These are phyloP conservation scores for Scaptomyza hsui DNA, from an alignment of 1,140 invertebrate species.

Conservation along the genomic window DNA sequence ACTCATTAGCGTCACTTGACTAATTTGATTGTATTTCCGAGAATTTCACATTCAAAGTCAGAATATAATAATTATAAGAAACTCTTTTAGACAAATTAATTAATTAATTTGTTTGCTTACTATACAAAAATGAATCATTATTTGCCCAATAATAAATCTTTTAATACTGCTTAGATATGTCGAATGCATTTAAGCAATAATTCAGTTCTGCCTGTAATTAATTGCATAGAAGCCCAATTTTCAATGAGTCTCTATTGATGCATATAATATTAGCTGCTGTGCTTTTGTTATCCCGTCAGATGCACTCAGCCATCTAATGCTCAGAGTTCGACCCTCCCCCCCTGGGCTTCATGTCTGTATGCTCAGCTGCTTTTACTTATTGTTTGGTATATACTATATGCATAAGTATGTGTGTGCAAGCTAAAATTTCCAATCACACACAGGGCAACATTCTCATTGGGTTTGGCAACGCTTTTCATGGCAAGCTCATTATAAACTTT, in stretches of 20 bases:
- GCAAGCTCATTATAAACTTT: constrained; percentile 79
- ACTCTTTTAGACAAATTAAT: no score
- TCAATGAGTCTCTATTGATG: constrained; percentile 23
- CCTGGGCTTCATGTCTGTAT: not conserved
- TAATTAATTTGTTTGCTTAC: no score
- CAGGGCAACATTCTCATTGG: constrained; percentile 31
- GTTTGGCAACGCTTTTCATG: constrained; percentile 20
- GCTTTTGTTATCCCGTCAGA: constrained; percentile 8
- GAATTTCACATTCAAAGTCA: no score
- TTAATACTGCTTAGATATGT: no score
- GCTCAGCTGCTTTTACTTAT: not conserved
- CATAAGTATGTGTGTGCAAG: not conserved
- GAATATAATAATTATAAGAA: no score
- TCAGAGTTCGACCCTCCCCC: not conserved
- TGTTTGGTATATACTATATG: not conserved
- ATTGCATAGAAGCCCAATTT: constrained; percentile 11
- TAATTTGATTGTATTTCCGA: no score
- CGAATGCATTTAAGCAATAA: not conserved
- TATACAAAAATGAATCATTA: no score
- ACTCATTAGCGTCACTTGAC: no score
- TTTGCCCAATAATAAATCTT: no score
- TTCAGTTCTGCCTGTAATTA: constrained; percentile 1
- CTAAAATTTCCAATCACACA: constrained; percentile 42
- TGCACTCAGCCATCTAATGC: constrained; percentile 1
- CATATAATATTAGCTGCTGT: constrained; percentile 17